Conservation (phyloP, 2,113 vertebrate species). For the Pristiophorus japonicus region DNA sequence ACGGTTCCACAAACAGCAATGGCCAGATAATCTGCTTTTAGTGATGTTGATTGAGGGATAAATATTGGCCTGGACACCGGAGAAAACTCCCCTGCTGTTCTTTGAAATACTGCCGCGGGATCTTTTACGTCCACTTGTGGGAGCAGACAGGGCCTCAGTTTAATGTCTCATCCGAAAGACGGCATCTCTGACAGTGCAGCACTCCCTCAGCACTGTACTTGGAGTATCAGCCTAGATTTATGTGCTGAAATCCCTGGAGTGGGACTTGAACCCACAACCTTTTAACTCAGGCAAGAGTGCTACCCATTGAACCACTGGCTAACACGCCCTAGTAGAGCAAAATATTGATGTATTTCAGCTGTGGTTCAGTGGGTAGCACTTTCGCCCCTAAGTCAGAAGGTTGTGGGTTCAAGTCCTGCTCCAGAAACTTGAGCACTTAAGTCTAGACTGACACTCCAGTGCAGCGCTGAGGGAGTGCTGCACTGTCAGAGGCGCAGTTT, state of each 20-base stretch:
- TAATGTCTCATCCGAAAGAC: background rate
- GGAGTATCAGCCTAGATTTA: background rate
- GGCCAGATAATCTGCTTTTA: background rate
- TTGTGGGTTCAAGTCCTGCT: no score
- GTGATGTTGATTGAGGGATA: background rate
- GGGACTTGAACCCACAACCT: background rate
- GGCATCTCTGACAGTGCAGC: background rate
- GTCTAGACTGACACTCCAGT: no score
- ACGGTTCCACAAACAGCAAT: background rate
- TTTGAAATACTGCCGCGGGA: background rate
- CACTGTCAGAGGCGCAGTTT: no score
- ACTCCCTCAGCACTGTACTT: background rate
- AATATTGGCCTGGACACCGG: background rate
- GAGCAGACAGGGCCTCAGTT: background rate
- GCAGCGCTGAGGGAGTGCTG: no score
- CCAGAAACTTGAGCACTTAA: no score
- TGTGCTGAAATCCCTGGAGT: background rate
- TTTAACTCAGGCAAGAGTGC: background rate
- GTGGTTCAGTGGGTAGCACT: no score
- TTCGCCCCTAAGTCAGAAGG: no score
- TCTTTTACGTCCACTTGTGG: no score
- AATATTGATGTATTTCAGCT: no score
- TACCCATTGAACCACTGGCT: no score
- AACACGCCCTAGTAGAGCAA: no score
- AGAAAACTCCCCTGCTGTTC: background rate